phyloP scores from a whole-genome alignment of 2,797 vertebrate species.

The Catharus ustulatus region DNA sequence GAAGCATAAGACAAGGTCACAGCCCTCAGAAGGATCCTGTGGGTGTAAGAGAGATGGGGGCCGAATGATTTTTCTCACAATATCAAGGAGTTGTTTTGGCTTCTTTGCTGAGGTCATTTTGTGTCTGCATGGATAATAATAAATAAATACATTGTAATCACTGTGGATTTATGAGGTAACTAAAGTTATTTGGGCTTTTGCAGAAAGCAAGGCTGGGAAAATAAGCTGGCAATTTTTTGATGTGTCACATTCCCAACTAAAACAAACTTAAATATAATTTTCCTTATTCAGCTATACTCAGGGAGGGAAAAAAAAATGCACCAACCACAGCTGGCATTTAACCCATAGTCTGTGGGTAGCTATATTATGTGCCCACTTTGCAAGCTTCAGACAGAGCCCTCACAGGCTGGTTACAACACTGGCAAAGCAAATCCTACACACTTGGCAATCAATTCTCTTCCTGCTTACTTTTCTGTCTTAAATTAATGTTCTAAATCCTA shows the following conservation, averaged over 20 bases:
- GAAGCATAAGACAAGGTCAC: background rate
- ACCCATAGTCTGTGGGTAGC: background rate
- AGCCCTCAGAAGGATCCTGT: background rate
- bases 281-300: constrained; percentile 13
- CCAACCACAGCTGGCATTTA: constrained; percentile 12
- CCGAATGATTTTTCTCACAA: background rate
- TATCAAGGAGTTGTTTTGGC: constrained; percentile 15
- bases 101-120: constrained; percentile 16
- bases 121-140: background rate
- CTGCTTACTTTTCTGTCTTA: constrained; percentile 1
- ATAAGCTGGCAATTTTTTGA: background rate
- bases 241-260: constrained; percentile 24
- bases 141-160: constrained; percentile 43
- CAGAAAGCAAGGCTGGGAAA: constrained; percentile 44
- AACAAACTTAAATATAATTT: constrained; percentile 38
- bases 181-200: background rate
- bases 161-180: constrained; percentile 20
- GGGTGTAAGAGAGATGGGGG: background rate
- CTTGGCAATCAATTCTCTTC: constrained; percentile 8
- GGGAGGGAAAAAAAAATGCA: rapidly evolving
- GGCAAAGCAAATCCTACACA: constrained; percentile 10
- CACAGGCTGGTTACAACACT: background rate
- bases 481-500: background rate
- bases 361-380: background rate
- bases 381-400: background rate